Evolutionary conservation across 1,140 invertebrate species (phyloP), one percentile per base, ranked within the genome.

Genomic region (Ptiloglossa arizonensis): DNA sequence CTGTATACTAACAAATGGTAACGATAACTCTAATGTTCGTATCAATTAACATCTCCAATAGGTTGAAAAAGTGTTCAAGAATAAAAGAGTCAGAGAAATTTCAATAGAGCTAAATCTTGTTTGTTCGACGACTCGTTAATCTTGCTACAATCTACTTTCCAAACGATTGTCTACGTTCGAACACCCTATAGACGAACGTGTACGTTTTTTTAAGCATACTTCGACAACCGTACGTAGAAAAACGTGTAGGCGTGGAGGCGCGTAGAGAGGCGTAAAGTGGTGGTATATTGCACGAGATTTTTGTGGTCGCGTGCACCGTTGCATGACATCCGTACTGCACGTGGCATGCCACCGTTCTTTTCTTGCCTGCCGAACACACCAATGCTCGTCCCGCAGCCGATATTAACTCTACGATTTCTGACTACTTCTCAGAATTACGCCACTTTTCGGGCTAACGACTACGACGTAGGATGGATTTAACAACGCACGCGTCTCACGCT

Each of bases 391-490:
- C 69, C 67, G 60, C n/a, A n/a, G n/a, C 79, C 83, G 75, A 80
- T 85, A 86, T 85, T 85, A 83, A 73, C 75, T 76, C 70, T 56
- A 74, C 84, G 83, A 86, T 86, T 82, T 57, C 82, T 85, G 79
- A 57, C 79, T 69, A 29, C 46, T 86, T 86, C 84, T 69, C 54
- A 63, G 83, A 86, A 86, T 69, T 56, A 56, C 64, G 79, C 63
- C 72, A 67, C 84, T 76, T 83, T 85, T 85, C 72, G 82, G 82
- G 57, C 67, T 84, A 84, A 80, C 76, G 64, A 68, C 80, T 54
- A 13, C 32, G 38, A n/a, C 19, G 52, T 35, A 3, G 50, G 59
- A 62, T 50, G 35, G 60, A 52, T 83, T 83, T 83, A 79, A 83
- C 74, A 72, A 74, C 56, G 35, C 35, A 54, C 46, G 29, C 76